phyloP scores from a whole-genome alignment of 2,113 vertebrate genomes.

The Agapornis roseicollis region DNA sequence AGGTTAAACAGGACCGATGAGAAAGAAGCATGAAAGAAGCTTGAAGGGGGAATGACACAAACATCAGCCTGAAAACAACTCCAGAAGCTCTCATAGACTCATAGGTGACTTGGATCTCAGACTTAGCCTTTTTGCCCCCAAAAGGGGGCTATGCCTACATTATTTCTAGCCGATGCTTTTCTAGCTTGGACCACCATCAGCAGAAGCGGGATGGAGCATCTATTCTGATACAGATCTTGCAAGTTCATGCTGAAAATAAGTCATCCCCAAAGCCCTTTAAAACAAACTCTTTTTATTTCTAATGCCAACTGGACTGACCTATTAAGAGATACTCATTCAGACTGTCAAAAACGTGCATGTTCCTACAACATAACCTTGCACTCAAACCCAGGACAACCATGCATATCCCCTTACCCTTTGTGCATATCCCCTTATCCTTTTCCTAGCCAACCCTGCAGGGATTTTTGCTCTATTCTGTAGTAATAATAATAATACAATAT shows the following conservation, averaged over 20 bases:
- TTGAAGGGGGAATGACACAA: background rate
- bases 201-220: background rate
- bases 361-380: background rate
- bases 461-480: background rate
- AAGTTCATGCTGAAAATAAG: background rate
- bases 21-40: background rate
- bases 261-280: background rate
- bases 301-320: background rate
- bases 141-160: background rate
- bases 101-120: background rate
- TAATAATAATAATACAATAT: conserved; percentile 9
- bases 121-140: background rate
- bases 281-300: background rate
- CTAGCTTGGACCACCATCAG: background rate
- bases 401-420: background rate
- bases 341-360: background rate
- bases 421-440: background rate
- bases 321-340: background rate
- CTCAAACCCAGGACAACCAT: background rate
- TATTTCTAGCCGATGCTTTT: background rate
- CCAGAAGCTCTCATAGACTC: background rate
- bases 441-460: background rate
- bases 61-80: background rate
- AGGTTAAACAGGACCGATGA: background rate
- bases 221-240: background rate